A percentile compares a stretch with the other conserved stretches of the same genome.
phyloP scores from a whole-genome alignment of 2,113 vertebrate species.

The Miniopterus natalensis region DNA sequence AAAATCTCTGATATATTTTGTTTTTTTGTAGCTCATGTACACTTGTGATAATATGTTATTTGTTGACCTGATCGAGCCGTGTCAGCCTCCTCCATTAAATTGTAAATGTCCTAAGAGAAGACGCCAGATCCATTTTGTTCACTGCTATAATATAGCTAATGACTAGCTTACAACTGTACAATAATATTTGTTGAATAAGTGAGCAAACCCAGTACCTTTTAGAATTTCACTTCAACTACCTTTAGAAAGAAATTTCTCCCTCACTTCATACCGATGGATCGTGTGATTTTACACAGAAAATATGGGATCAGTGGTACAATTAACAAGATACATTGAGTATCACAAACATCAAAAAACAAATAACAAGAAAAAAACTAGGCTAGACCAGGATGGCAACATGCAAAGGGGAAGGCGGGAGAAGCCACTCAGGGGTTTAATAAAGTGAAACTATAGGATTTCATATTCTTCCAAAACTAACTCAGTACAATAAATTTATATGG shows the following conservation, averaged over 20 bases:
- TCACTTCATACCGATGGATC: background rate
- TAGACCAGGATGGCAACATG: background rate
- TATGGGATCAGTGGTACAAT: background rate
- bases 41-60: background rate
- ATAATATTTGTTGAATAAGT: background rate
- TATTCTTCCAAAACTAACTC: constrained; percentile 42
- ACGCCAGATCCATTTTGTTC: background rate
- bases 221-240: background rate
- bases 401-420: background rate
- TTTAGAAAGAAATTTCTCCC: constrained; percentile 43
- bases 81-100: background rate
- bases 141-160: background rate
- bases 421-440: background rate
- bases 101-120: background rate
- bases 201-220: background rate
- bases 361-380: background rate
- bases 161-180: background rate
- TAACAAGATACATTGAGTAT: background rate
- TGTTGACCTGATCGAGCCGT: background rate
- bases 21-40: background rate
- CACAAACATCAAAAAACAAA: constrained; percentile 9
- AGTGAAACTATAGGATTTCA: background rate
- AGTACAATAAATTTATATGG: background rate
- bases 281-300: background rate
- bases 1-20: background rate